These are phyloP conservation scores for Leptinotarsa lineolata DNA, from an alignment of 1,140 invertebrate species.

Conservation along the genomic window DNA sequence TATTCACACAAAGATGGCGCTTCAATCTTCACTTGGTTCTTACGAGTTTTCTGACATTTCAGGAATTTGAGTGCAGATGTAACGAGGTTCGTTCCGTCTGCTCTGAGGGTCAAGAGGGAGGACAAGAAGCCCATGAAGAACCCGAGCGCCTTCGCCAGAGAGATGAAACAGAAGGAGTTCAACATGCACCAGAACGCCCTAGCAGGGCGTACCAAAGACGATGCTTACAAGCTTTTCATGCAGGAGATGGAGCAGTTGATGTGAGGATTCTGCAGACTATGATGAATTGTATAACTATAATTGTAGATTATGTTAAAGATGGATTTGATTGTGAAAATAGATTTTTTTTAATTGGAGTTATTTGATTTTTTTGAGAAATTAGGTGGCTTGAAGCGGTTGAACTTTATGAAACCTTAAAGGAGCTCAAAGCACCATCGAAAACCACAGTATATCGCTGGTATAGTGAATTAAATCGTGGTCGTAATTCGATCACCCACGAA, in stretches of 20 bases:
- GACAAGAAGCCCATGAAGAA: conserved; percentile 64
- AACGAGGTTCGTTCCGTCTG: conserved; percentile 91
- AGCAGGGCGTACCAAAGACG: conserved; percentile 82
- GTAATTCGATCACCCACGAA: no score
- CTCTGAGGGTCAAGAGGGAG: conserved; percentile 86
- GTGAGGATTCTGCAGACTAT: conserved; percentile 55
- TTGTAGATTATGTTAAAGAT: no score
- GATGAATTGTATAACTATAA: not conserved
- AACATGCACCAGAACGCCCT: conserved; percentile 43
- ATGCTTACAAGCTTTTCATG: conserved; percentile 98
- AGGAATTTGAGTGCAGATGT: conserved; percentile 92
- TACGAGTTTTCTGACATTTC: not conserved
- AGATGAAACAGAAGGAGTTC: conserved; percentile 56
- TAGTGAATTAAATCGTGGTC: no score
- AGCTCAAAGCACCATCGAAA: no score
- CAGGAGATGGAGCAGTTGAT: conserved; percentile 95
- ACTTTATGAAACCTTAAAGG: no score
- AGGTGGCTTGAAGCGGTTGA: no score
- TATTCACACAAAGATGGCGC: no score
- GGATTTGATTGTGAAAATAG: no score
- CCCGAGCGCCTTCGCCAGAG: conserved; percentile 49
- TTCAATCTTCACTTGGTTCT: no score
- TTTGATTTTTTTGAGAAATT: no score
- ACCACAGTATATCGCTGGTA: no score
- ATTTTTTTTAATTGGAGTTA: no score